Conservation (phyloP, 2,797 vertebrate species). For the Myripristis jacobus region DNA sequence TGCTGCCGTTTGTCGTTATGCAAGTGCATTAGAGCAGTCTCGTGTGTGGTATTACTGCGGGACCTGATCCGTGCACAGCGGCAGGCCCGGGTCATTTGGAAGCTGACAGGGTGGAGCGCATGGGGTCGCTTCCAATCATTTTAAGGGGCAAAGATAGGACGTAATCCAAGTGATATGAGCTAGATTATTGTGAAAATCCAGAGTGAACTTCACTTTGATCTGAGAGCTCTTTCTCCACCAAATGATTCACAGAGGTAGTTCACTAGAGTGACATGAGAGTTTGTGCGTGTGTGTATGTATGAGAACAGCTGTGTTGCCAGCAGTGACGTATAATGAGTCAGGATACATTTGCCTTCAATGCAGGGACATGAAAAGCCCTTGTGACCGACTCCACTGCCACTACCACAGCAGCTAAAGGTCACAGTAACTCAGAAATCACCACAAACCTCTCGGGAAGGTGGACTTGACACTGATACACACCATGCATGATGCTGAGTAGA, state of each 20-base stretch:
- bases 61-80: constrained; percentile 56
- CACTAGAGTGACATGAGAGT: neutral
- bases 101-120: constrained; percentile 31
- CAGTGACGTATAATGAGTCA: constrained; percentile 25
- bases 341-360: constrained; percentile 44
- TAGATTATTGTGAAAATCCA: constrained; percentile 35
- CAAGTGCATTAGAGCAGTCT: constrained; percentile 75
- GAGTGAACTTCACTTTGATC: neutral
- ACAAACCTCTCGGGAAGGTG: neutral
- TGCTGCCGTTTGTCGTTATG: constrained; percentile 68
- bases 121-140: constrained; percentile 64
- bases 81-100: constrained; percentile 38
- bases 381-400: constrained; percentile 13
- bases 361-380: constrained; percentile 22
- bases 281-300: constrained; percentile 9
- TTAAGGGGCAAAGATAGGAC: constrained; percentile 50
- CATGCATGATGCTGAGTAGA: constrained; percentile 1
- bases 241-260: neutral
- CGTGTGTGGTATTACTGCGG: constrained; percentile 65
- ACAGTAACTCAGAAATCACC: constrained; percentile 35
- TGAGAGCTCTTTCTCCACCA: neutral
- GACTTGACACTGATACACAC: neutral
- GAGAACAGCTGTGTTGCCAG: constrained; percentile 23
- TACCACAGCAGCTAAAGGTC: constrained; percentile 43
- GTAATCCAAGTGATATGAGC: constrained; percentile 32